A percentile compares a stretch with the other conserved stretches of the same genome.
Conservation (phyloP, 2,888 invertebrate species). For the Drosophila dives region DNA sequence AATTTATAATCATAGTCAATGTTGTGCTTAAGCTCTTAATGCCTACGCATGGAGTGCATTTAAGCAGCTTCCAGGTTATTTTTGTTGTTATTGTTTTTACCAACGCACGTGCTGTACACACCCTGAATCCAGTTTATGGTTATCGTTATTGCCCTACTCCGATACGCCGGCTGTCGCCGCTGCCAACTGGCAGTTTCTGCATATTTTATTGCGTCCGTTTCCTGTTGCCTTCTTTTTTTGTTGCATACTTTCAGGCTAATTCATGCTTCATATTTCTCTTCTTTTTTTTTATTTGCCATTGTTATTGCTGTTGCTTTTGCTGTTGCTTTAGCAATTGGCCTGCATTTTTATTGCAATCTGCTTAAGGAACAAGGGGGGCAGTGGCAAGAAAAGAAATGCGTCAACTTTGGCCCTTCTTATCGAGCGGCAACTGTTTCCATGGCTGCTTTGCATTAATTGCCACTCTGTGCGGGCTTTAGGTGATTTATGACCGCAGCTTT, state of each 20-base stretch:
- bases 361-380: slow-evolving; percentile 27
- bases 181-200: slow-evolving; percentile 55
- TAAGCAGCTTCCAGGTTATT: background rate
- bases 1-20: background rate
- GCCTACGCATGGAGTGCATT: slow-evolving; percentile 23
- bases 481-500: slow-evolving; percentile 61
- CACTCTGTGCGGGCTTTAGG: slow-evolving; percentile 22
- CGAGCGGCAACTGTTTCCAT: slow-evolving; percentile 51
- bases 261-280: slow-evolving; percentile 62
- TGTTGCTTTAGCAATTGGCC: slow-evolving; percentile 40
- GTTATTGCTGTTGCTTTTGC: slow-evolving; percentile 42
- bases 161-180: slow-evolving; percentile 39
- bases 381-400: slow-evolving; percentile 7
- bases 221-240: slow-evolving; percentile 67
- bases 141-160: slow-evolving; percentile 27
- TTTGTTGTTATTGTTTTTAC: background rate
- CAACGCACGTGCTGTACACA: slow-evolving; percentile 10
- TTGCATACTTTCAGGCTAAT: slow-evolving; percentile 70
- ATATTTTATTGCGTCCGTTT: slow-evolving; percentile 75
- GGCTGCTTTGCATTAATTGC: slow-evolving; percentile 65
- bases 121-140: slow-evolving; percentile 32
- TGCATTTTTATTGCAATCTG: slow-evolving; percentile 42
- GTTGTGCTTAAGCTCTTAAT: slow-evolving; percentile 11
- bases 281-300: slow-evolving; percentile 26
- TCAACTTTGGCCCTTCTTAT: slow-evolving; percentile 54